Evolutionary conservation across 2,113 vertebrate species (phyloP).

Genomic region (Callithrix jacchus): DNA sequence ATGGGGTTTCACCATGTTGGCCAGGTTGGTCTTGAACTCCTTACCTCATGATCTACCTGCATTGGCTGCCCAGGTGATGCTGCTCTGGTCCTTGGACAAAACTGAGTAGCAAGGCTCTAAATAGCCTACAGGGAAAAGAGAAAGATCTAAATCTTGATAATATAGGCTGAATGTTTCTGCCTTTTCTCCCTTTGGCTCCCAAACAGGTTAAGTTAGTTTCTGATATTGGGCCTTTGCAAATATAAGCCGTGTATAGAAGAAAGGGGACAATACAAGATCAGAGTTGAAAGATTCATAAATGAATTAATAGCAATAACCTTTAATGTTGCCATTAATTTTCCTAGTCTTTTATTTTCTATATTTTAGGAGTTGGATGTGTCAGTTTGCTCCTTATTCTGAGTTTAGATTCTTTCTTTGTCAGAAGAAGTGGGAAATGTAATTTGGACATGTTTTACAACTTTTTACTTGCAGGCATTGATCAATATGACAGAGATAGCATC

Average conservation of each 20-base stretch:
- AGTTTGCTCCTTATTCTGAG: constrained; percentile 4
- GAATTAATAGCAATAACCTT: not conserved
- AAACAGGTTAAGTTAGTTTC: not conserved
- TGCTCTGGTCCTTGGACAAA: not conserved
- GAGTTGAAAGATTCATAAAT: not conserved
- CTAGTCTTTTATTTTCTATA: constrained; percentile 36
- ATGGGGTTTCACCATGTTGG: too few relatives aligned
- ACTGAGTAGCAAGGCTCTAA: not conserved
- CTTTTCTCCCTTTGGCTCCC: not conserved
- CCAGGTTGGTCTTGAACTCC: too few relatives aligned
- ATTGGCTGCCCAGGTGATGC: not conserved
- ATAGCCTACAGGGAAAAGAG: not conserved
- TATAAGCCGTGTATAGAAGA: not conserved
- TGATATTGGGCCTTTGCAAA: not conserved
- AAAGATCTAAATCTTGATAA: not conserved
- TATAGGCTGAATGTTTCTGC: not conserved
- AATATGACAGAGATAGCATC: constrained; percentile 98
- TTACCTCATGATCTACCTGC: too few relatives aligned
- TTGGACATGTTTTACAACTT: not conserved
- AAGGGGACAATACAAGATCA: not conserved
- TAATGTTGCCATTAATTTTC: not conserved
- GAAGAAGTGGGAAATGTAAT: constrained; percentile 29
- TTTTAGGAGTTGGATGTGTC: not conserved
- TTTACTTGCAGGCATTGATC: constrained; percentile 92
- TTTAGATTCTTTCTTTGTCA: constrained; percentile 33